phyloP scores from a whole-genome alignment of 1,140 invertebrate genomes.

The Ridgeia piscesae region DNA sequence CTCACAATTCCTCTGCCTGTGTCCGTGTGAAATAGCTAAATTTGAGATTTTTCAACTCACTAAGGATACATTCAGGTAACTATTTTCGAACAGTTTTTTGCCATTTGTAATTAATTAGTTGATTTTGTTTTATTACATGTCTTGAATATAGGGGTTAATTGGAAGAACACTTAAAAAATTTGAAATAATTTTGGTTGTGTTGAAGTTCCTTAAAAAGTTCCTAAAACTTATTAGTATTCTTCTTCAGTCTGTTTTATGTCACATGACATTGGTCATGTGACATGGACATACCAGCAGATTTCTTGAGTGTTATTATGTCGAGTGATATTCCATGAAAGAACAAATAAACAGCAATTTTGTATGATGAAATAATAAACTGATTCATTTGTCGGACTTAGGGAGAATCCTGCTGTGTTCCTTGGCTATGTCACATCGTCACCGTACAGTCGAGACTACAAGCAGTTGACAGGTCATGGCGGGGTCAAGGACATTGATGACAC shows the following conservation, averaged over 20 bases:
- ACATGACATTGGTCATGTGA: constrained; percentile 7
- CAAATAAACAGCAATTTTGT: neutral
- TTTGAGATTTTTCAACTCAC: too few relatives aligned
- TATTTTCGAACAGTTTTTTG: too few relatives aligned
- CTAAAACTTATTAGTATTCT: neutral
- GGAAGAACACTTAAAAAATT: too few relatives aligned
- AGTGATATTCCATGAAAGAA: too few relatives aligned
- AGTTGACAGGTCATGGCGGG: constrained; percentile 41
- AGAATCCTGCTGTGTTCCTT: constrained; percentile 53
- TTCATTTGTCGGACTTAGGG: constrained; percentile 31
- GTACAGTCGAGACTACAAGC: constrained; percentile 46
- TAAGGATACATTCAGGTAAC: too few relatives aligned
- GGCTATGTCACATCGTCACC: constrained; percentile 55
- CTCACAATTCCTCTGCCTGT: neutral
- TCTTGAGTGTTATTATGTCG: too few relatives aligned
- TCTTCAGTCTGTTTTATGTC: neutral
- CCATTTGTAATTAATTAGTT: too few relatives aligned
- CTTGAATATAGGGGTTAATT: too few relatives aligned
- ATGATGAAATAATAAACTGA: neutral
- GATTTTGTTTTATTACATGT: too few relatives aligned
- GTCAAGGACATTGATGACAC: constrained; percentile 54
- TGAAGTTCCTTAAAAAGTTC: too few relatives aligned
- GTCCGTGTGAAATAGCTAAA: too few relatives aligned
- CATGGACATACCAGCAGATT: neutral
- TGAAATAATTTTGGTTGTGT: too few relatives aligned